Percentiles rank a stretch among this genome's conserved stretches.
phyloP scores from a whole-genome alignment of 1,140 invertebrate species.

The Apis dorsata region DNA sequence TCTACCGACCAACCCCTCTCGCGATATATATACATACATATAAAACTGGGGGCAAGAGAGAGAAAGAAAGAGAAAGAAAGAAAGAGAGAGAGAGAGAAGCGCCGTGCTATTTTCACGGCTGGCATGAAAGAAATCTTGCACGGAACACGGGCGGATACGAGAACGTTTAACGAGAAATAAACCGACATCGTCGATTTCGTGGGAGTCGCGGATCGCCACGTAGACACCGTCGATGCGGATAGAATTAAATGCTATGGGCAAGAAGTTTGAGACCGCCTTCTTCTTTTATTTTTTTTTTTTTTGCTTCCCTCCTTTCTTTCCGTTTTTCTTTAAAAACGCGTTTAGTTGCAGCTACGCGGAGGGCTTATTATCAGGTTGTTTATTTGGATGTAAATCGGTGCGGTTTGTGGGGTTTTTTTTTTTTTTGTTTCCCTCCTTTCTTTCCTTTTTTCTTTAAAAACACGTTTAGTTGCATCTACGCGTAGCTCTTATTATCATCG shows the following conservation, averaged over 20 bases:
- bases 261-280: constrained; percentile 7
- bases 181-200: neutral
- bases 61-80: neutral
- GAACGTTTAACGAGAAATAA: constrained; percentile 14
- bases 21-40: neutral
- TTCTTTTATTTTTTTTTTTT: neutral
- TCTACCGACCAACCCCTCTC: neutral
- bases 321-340: neutral
- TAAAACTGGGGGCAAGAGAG: neutral
- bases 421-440: neutral
- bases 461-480: constrained; percentile 8
- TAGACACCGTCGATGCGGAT: neutral
- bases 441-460: neutral
- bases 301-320: neutral
- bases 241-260: constrained; percentile 1
- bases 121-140: neutral
- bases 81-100: constrained; percentile 12
- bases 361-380: neutral
- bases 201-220: neutral
- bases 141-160: neutral
- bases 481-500: neutral
- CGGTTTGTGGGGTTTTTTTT: neutral
- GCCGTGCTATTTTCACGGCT: constrained; percentile 27
- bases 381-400: neutral
- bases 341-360: constrained; percentile 5